A percentile compares a stretch with the other conserved stretches of the same genome.
Evolutionary conservation across 1,140 invertebrate species (phyloP).

Genomic region (Rhopalosiphum maidis): DNA sequence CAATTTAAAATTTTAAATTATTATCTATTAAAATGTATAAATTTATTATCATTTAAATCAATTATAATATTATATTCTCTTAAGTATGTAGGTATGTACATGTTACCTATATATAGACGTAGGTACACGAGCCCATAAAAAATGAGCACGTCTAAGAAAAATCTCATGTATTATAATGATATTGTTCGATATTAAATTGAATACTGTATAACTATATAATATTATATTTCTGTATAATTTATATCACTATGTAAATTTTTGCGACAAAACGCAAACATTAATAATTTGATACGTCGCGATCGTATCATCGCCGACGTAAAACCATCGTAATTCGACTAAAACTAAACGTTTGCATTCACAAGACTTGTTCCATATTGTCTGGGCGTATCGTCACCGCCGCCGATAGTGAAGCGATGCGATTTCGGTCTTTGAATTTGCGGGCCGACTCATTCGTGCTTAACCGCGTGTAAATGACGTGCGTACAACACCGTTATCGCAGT

Average conservation of each 20-base stretch:
- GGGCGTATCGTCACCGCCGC: too few species aligned
- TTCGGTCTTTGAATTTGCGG: not conserved
- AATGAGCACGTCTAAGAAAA: not conserved
- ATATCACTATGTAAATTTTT: too few species aligned
- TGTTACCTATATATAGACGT: too few species aligned
- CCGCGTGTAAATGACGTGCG: conserved; percentile 32
- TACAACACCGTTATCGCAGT: not conserved
- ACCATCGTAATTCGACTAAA: not conserved
- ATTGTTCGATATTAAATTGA: not conserved
- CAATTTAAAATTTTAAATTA: not conserved
- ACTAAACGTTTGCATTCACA: not conserved
- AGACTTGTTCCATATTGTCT: not conserved
- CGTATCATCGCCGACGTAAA: not conserved
- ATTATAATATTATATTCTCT: not conserved
- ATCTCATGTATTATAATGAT: not conserved
- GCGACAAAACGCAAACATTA: too few species aligned
- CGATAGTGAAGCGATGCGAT: not conserved
- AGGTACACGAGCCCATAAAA: too few species aligned
- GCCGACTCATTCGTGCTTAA: not conserved
- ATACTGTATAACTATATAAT: not conserved
- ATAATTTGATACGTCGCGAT: too few species aligned
- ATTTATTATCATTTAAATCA: not conserved
- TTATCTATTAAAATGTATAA: rapidly evolving
- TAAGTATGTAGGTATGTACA: too few species aligned
- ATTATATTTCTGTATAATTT: too few species aligned